These are phyloP conservation scores for Dendronephthya gigantea DNA, from an alignment of 64 coral and sea anemone genomes.

Conservation along the genomic window DNA sequence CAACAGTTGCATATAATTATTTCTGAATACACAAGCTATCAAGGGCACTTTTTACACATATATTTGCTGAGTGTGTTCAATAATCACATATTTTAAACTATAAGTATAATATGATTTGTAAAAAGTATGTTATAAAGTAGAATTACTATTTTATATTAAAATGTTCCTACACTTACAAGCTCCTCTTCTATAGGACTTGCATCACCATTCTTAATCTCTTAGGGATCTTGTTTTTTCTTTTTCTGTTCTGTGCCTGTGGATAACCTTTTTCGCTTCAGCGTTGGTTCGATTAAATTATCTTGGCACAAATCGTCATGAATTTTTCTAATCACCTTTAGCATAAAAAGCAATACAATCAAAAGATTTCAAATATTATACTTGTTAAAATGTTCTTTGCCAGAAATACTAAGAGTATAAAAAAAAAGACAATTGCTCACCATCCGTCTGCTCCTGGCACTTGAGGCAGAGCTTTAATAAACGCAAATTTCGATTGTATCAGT, in stretches of 20 bases:
- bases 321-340: not conserved
- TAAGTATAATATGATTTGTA: too few species aligned
- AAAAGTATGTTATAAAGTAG: too few species aligned
- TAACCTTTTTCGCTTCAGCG: not conserved
- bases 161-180: not conserved
- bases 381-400: not conserved
- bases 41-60: not conserved
- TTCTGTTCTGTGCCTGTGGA: not conserved
- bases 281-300: not conserved
- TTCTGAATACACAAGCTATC: not conserved
- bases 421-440: slow-evolving; percentile 8
- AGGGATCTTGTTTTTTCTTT: not conserved
- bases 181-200: slow-evolving; percentile 14
- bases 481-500: too few species aligned
- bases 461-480: not conserved
- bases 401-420: not conserved
- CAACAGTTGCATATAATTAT: not conserved
- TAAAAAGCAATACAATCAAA: not conserved
- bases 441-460: slow-evolving; percentile 9
- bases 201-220: slow-evolving; percentile 10
- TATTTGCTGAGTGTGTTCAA: too few species aligned
- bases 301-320: not conserved
- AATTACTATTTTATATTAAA: too few species aligned
- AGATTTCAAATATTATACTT: not conserved
- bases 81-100: too few species aligned